Percentiles rank a stretch among this genome's conserved stretches.
Conservation (phyloP, 2,888 invertebrate genomes). For the Lepas anatifera region DNA sequence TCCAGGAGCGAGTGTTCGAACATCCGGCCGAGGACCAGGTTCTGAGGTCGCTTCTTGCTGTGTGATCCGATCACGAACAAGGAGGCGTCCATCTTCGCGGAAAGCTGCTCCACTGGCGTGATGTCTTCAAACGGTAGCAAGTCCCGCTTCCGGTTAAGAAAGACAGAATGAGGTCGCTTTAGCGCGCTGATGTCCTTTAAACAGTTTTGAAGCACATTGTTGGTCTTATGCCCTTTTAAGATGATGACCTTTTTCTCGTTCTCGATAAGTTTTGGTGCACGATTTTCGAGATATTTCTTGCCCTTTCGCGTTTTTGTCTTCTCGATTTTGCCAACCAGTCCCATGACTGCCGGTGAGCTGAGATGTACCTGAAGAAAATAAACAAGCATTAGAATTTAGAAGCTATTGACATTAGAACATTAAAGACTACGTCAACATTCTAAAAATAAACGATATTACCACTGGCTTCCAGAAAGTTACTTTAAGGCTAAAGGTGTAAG, state of each 20-base stretch:
- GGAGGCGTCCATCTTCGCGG: slow-evolving; percentile 73
- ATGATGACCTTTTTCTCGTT: slow-evolving; percentile 71
- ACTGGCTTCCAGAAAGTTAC: too few relatives aligned
- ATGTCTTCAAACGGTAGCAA: slow-evolving; percentile 86
- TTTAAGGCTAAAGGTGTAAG: too few relatives aligned
- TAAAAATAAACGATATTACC: too few relatives aligned
- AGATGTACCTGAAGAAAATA: neutral
- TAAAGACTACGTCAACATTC: too few relatives aligned
- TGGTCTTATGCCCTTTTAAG: slow-evolving; percentile 68
- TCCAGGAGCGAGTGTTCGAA: slow-evolving; percentile 84
- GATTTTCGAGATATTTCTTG: slow-evolving; percentile 63
- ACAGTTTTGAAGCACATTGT: slow-evolving; percentile 42
- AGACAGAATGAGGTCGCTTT: slow-evolving; percentile 71
- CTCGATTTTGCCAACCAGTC: neutral
- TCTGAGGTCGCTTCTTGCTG: slow-evolving; percentile 89
- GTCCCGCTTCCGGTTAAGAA: slow-evolving; percentile 68
- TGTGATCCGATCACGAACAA: slow-evolving; percentile 84
- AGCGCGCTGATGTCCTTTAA: slow-evolving; percentile 73
- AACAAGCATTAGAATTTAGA: too few relatives aligned
- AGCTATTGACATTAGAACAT: too few relatives aligned
- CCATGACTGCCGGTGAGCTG: neutral
- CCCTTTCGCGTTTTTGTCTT: slow-evolving; percentile 65
- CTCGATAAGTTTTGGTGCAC: slow-evolving; percentile 78
- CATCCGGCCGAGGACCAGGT: slow-evolving; percentile 71
- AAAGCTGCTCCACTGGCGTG: slow-evolving; percentile 54